phyloP scores from a whole-genome alignment of 2,797 vertebrate genomes.

The Enteromius afrohamiltoni region DNA sequence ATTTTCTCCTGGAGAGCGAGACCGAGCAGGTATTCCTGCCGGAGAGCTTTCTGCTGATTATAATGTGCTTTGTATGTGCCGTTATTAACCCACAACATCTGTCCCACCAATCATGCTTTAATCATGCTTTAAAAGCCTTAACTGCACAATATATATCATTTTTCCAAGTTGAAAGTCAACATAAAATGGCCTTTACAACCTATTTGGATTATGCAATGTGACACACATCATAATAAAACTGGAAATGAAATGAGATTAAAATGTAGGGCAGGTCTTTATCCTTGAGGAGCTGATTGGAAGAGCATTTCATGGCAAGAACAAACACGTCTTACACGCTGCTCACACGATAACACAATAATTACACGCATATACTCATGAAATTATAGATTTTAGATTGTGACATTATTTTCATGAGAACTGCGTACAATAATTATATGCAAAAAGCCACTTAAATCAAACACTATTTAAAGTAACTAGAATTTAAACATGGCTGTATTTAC shows the following conservation, averaged over 20 bases:
- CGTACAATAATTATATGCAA: neutral
- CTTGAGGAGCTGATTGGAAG: neutral
- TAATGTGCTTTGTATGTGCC: conserved; percentile 65
- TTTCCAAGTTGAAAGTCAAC: neutral
- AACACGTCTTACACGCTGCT: neutral
- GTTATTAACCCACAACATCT: conserved; percentile 46
- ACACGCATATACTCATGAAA: neutral
- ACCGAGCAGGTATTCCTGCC: conserved; percentile 61
- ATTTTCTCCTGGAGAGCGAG: conserved; percentile 54
- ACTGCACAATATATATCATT: neutral
- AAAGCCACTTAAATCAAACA: neutral
- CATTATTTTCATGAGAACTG: neutral
- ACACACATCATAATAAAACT: neutral
- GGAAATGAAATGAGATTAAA: neutral
- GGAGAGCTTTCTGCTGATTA: conserved; percentile 65
- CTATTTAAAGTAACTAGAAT: neutral
- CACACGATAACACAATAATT: neutral
- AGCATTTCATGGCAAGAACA: neutral
- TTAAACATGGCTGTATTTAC: neutral
- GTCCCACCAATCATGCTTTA: neutral
- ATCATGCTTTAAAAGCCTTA: conserved; percentile 5
- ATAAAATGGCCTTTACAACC: neutral
- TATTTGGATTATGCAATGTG: neutral
- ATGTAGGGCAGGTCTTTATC: neutral
- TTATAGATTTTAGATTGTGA: neutral